phyloP scores from a whole-genome alignment of 2,797 vertebrate genomes.

The Xenopus petersii region DNA sequence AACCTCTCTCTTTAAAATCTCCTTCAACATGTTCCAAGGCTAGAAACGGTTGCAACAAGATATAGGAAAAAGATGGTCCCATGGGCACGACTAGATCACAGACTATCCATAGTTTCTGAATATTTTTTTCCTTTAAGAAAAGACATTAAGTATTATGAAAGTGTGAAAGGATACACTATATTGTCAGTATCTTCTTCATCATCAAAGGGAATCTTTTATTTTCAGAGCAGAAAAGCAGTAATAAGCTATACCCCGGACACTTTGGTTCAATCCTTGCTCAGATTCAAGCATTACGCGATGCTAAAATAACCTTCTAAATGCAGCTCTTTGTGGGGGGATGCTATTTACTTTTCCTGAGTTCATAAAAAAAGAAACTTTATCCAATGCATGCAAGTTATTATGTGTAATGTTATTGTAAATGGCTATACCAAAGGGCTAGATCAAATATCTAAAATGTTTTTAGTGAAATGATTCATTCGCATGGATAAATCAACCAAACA shows the following conservation, averaged over 20 bases:
- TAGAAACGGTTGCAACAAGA: conserved; percentile 24
- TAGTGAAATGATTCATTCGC: too few relatives aligned
- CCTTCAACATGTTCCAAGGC: conserved; percentile 17
- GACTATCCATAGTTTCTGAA: conserved; percentile 46
- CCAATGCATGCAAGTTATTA: too few relatives aligned
- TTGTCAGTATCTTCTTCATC: conserved; percentile 37
- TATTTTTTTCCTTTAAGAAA: conserved; percentile 48
- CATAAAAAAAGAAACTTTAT: too few relatives aligned
- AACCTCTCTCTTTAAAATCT: conserved; percentile 29
- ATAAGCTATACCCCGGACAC: conserved; percentile 46
- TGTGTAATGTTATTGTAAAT: too few relatives aligned
- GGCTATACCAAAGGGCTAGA: too few relatives aligned
- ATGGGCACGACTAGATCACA: conserved; percentile 40
- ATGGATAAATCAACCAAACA: too few relatives aligned
- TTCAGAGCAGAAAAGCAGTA: conserved; percentile 43
- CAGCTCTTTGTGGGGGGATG: background rate
- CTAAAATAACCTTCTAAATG: conserved; percentile 33
- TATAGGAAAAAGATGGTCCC: conserved; percentile 26
- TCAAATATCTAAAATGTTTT: too few relatives aligned
- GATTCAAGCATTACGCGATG: conserved; percentile 28
- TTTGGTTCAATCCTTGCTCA: conserved; percentile 26
- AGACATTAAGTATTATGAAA: conserved; percentile 49
- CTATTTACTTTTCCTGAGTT: conserved; percentile 13
- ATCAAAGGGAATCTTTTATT: conserved; percentile 44
- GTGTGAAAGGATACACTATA: conserved; percentile 45